These are phyloP conservation scores for Heliornis fulica DNA, from an alignment of 2,113 vertebrate genomes.

Conservation along the genomic window DNA sequence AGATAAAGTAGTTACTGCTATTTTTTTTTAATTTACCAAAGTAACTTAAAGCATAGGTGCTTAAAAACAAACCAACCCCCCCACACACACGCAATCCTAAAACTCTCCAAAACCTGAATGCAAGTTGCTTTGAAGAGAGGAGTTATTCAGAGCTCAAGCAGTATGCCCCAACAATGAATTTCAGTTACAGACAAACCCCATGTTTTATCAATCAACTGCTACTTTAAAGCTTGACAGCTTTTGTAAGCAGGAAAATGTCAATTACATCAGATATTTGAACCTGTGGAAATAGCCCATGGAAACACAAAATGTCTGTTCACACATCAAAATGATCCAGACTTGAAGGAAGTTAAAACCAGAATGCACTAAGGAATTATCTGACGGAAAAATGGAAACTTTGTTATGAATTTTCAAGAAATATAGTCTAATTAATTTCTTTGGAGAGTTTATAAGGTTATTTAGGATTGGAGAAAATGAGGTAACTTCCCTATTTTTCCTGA, in stretches of 20 bases:
- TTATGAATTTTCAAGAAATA: constrained; percentile 70
- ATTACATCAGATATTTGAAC: constrained; percentile 68
- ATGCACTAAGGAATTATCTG: constrained; percentile 69
- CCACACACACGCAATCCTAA: too few species aligned
- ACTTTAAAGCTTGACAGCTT: constrained; percentile 60
- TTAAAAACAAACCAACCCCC: neutral
- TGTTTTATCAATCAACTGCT: constrained; percentile 63
- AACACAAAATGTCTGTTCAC: constrained; percentile 72
- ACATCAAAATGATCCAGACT: constrained; percentile 63
- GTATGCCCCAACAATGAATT: constrained; percentile 35
- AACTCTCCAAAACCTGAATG: neutral
- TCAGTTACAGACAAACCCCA: constrained; percentile 30
- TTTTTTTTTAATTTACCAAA: neutral
- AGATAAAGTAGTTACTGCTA: neutral
- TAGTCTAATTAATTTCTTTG: constrained; percentile 67
- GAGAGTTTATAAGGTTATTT: constrained; percentile 64
- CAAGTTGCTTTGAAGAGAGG: neutral
- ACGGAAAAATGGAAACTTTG: constrained; percentile 62
- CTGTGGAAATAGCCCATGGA: constrained; percentile 68
- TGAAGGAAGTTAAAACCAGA: constrained; percentile 67
- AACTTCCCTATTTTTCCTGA: constrained; percentile 58
- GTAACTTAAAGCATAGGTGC: neutral
- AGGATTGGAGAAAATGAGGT: constrained; percentile 67
- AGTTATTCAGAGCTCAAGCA: constrained; percentile 7
- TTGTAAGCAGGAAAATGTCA: constrained; percentile 67